Percentiles rank a stretch among this genome's conserved stretches.
phyloP scores from a whole-genome alignment of 2,888 invertebrate species.

The Drosophila nr. perissopoda region DNA sequence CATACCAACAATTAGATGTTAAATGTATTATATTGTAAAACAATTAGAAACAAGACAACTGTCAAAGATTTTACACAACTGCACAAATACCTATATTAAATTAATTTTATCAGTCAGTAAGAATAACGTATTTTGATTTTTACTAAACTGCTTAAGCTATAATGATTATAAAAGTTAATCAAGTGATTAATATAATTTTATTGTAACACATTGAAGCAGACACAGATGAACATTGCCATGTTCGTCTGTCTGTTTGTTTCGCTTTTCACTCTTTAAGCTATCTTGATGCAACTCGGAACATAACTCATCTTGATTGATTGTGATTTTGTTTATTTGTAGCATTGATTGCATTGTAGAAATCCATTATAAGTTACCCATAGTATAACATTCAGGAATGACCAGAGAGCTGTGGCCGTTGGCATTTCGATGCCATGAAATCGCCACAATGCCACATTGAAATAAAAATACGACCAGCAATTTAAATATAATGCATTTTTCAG shows the following conservation, averaged over 20 bases:
- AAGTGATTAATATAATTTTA: not conserved
- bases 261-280: not conserved
- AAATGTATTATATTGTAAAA: not conserved
- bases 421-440: slow-evolving; percentile 6
- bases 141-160: not conserved
- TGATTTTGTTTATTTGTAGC: not conserved
- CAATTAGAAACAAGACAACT: not conserved
- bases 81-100: not conserved
- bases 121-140: not conserved
- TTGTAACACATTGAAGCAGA: not conserved
- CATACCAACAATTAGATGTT: not conserved
- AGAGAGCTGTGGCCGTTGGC: slow-evolving; percentile 8
- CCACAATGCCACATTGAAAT: slow-evolving; percentile 29
- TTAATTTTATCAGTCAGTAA: not conserved
- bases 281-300: not conserved
- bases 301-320: not conserved
- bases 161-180: not conserved
- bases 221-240: not conserved
- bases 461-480: slow-evolving; percentile 40
- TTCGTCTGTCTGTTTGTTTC: not conserved
- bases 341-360: slow-evolving; percentile 18
- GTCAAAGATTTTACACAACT: not conserved
- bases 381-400: slow-evolving; percentile 15
- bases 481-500: slow-evolving; percentile 23
- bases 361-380: slow-evolving; percentile 8